These are phyloP conservation scores for Gandaritis pyraliata DNA, from an alignment of 2,888 invertebrate species.

Conservation along the genomic window DNA sequence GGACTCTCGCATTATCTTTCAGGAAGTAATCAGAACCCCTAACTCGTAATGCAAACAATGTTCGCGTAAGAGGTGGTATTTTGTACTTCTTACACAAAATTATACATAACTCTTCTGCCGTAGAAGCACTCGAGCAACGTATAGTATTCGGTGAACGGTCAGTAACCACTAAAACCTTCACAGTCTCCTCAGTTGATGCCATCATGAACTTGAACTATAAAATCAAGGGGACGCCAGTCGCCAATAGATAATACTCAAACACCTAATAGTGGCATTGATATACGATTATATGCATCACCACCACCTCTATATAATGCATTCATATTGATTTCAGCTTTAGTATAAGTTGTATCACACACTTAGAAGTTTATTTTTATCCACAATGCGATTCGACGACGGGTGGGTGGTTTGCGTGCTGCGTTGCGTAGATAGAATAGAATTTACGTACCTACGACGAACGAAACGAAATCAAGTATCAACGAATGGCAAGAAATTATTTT, in stretches of 20 bases:
- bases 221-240: constrained; percentile 72
- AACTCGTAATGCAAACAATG: constrained; percentile 90
- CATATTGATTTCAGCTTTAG: constrained; percentile 42
- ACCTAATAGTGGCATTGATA: constrained; percentile 48
- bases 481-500: too few relatives aligned
- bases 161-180: constrained; percentile 74
- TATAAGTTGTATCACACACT: constrained; percentile 24
- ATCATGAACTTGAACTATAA: constrained; percentile 72
- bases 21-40: constrained; percentile 88
- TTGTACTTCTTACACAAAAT: constrained; percentile 88
- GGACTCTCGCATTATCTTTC: constrained; percentile 83
- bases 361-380: constrained; percentile 47
- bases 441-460: not conserved
- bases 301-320: constrained; percentile 30
- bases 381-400: constrained; percentile 24
- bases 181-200: constrained; percentile 74
- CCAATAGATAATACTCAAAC: constrained; percentile 57
- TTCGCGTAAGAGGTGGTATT: constrained; percentile 90
- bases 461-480: too few relatives aligned
- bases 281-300: constrained; percentile 47
- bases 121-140: constrained; percentile 72
- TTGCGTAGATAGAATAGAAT: constrained; percentile 8
- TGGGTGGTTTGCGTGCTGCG: too few relatives aligned
- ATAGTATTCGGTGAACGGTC: constrained; percentile 68
- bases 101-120: constrained; percentile 89